A percentile compares a stretch with the other conserved stretches of the same genome.
These are phyloP conservation scores for Metaphire vulgaris DNA, from an alignment of 1,140 invertebrate species.

Conservation along the genomic window DNA sequence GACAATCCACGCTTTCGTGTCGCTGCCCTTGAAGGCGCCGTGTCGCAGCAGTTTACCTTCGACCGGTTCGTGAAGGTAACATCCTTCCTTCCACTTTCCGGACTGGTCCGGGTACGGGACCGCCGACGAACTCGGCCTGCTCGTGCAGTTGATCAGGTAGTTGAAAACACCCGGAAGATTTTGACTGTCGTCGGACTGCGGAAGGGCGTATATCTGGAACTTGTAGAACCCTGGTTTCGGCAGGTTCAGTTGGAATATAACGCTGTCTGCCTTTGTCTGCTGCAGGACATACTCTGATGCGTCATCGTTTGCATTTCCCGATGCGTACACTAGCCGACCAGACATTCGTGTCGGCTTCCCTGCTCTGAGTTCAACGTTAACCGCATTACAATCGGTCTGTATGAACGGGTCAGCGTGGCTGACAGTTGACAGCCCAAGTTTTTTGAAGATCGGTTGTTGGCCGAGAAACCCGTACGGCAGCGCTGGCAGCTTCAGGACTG, in stretches of 20 bases:
- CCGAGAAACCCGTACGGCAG: constrained; percentile 50
- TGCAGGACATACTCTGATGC: constrained; percentile 47
- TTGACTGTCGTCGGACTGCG: constrained; percentile 42
- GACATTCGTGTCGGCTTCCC: constrained; percentile 39
- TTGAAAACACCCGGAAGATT: constrained; percentile 52
- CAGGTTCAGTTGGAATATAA: constrained; percentile 40
- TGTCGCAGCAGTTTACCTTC: constrained; percentile 35
- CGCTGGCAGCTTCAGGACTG: constrained; percentile 41
- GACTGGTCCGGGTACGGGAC: constrained; percentile 50
- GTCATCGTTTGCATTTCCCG: constrained; percentile 35
- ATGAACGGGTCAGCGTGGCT: constrained; percentile 49
- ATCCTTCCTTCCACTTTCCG: constrained; percentile 53
- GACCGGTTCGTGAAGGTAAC: constrained; percentile 45
- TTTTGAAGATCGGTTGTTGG: constrained; percentile 45
- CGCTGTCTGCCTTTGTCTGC: constrained; percentile 38
- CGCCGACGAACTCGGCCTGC: constrained; percentile 27
- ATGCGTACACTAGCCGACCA: constrained; percentile 42
- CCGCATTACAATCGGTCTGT: constrained; percentile 40
- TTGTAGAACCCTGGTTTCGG: constrained; percentile 48
- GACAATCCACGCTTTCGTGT: constrained; percentile 30
- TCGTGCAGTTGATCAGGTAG: constrained; percentile 48
- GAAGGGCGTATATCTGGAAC: constrained; percentile 50
- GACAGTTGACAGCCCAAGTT: constrained; percentile 42
- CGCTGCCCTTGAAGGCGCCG: constrained; percentile 33
- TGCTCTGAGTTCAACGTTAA: constrained; percentile 41